phyloP scores from a whole-genome alignment of 1,140 invertebrate species.

The Ceratina japonica region DNA sequence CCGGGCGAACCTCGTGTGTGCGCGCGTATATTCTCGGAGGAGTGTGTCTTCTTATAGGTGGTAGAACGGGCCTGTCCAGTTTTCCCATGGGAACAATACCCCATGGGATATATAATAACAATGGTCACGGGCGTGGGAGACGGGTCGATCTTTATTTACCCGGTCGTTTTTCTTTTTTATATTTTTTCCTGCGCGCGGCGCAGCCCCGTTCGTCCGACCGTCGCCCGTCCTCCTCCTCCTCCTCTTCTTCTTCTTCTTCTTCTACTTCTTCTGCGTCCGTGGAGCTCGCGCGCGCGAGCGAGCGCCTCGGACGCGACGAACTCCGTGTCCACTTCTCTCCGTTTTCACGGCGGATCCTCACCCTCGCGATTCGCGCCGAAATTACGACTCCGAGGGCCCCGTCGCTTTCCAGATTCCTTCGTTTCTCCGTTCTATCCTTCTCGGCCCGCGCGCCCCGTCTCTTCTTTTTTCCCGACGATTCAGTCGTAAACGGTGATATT shows the following conservation, averaged over 20 bases:
- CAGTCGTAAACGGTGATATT: conserved; percentile 48
- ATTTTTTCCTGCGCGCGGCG: conserved; percentile 23
- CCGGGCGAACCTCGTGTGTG: conserved; percentile 21
- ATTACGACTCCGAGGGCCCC: conserved; percentile 44
- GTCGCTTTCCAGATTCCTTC: conserved; percentile 44
- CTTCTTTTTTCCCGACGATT: conserved; percentile 22
- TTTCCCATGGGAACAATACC: conserved; percentile 76
- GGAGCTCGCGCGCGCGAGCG: not conserved
- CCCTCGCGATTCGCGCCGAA: conserved; percentile 47
- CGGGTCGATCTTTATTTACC: conserved; percentile 73
- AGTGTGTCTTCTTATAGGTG: conserved; percentile 56
- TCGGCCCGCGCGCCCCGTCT: no score
- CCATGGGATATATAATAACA: conserved; percentile 74
- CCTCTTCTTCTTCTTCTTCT: not conserved
- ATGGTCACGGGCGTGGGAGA: conserved; percentile 71
- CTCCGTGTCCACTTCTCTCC: conserved; percentile 19
- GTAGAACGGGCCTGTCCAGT: conserved; percentile 71
- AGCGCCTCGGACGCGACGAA: not conserved
- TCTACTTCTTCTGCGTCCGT: not conserved
- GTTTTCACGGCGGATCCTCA: conserved; percentile 15
- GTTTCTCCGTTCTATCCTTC: conserved; percentile 10
- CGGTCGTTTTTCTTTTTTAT: conserved; percentile 59
- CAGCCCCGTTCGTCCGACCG: not conserved
- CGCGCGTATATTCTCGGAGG: conserved; percentile 28
- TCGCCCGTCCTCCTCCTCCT: not conserved